Evolutionary conservation across 2,888 invertebrate species (phyloP).

Genomic region (Synanthedon formicaeformis): DNA sequence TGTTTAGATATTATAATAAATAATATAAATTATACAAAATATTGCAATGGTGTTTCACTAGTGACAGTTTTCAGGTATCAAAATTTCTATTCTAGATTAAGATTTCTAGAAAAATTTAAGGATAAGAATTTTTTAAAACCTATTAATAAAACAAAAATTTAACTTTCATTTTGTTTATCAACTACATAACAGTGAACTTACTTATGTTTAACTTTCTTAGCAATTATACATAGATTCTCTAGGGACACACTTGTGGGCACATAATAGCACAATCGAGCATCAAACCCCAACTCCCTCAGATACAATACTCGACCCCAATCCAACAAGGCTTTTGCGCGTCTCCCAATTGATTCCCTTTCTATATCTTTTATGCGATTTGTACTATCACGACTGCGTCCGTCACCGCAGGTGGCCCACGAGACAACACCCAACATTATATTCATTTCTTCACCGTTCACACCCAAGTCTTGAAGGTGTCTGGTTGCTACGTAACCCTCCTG

Average conservation of each 20-base stretch:
- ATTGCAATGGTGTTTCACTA: not conserved
- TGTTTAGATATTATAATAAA: not conserved
- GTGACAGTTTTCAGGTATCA: too few relatives aligned
- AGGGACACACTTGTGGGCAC: slow-evolving; percentile 74
- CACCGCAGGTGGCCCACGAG: slow-evolving; percentile 91
- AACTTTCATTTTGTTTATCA: too few relatives aligned
- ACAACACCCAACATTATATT: slow-evolving; percentile 82
- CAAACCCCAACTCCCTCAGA: slow-evolving; percentile 70
- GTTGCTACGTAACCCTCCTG: slow-evolving; percentile 74
- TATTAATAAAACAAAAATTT: too few relatives aligned
- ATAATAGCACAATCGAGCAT: slow-evolving; percentile 74
- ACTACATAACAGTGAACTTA: not conserved
- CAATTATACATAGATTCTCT: slow-evolving; percentile 85
- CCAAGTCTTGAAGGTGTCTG: slow-evolving; percentile 49
- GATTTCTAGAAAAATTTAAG: too few relatives aligned
- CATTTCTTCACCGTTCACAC: slow-evolving; percentile 74
- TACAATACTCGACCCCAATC: slow-evolving; percentile 80
- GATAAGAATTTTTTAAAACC: too few relatives aligned
- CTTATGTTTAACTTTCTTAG: slow-evolving; percentile 19
- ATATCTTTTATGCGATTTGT: not conserved
- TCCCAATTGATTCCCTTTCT: slow-evolving; percentile 63
- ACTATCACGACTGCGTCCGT: slow-evolving; percentile 65
- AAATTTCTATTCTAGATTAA: too few relatives aligned
- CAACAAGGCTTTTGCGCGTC: slow-evolving; percentile 80
- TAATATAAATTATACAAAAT: not conserved